These are phyloP conservation scores for Acronicta aceris DNA, from an alignment of 2,888 invertebrate species.

Conservation along the genomic window DNA sequence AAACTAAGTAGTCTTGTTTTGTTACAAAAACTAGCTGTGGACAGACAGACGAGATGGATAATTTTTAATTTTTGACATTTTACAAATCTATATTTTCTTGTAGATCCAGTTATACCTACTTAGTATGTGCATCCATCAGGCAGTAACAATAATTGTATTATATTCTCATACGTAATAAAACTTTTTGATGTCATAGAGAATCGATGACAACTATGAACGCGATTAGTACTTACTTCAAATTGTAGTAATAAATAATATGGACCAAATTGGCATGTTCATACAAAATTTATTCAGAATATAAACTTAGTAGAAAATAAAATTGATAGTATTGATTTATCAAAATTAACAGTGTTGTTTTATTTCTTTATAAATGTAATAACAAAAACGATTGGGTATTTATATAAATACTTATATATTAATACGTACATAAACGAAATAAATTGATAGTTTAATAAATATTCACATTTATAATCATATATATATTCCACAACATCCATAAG, in stretches of 20 bases:
- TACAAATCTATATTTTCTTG: too few relatives aligned
- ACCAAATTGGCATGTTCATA: conserved; percentile 61
- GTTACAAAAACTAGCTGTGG: too few relatives aligned
- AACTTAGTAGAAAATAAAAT: conserved; percentile 44
- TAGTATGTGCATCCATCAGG: neutral
- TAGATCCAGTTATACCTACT: too few relatives aligned
- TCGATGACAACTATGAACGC: conserved; percentile 4
- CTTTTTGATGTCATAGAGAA: too few relatives aligned
- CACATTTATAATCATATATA: conserved; percentile 32
- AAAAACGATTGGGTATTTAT: neutral
- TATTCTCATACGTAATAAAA: conserved; percentile 33
- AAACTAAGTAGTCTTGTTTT: too few relatives aligned
- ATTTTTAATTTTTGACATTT: too few relatives aligned
- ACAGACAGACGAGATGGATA: too few relatives aligned
- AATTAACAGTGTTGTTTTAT: conserved; percentile 42
- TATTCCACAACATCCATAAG: conserved; percentile 23
- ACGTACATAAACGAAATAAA: conserved; percentile 35
- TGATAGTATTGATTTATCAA: conserved; percentile 24
- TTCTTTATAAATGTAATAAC: conserved; percentile 8
- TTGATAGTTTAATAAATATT: conserved; percentile 34
- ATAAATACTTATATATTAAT: neutral
- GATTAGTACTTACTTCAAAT: conserved; percentile 19
- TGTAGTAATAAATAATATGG: conserved; percentile 52
- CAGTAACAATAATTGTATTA: conserved; percentile 7
- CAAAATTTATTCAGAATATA: conserved; percentile 31